Base-by-base conservation (phyloP, 2,113 vertebrate species). In the Dunckerocampus dactyliophorus region DNA sequence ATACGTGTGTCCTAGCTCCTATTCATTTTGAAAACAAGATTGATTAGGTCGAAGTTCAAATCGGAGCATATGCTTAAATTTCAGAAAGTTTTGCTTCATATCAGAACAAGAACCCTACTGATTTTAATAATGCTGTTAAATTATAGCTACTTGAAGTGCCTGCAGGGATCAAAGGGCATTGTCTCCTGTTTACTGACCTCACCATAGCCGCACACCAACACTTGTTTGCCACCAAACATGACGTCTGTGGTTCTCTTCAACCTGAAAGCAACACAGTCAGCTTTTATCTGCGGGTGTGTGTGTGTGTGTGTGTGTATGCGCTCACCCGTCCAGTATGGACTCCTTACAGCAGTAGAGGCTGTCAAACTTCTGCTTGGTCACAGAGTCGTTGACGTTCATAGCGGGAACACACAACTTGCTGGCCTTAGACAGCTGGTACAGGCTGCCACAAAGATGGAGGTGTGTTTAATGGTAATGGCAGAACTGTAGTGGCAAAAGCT, bases 361-460 rank as follows among this genome's bases (percentile, higher is more conserved):
- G 88, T 98, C 95, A 67, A 98, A 97, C 71, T 96, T 98, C 89
- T 98, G 95, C 71, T 98, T 98, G 43, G 94, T 96, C 75, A 98
- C 93, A 0, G 95, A 98, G 81, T 98, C 95, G 1, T 96, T 98
- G 65, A 95, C 92, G 3, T 98, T 98, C 85, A 98, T 97, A 54
- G 95, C 94, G 0, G 95, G 95, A 65, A 95, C 90, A 16, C 92
- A 94, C 42, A 98, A 90, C 59, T 88, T 92, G 19, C 93, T 93
- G 0, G 92, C 92, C 69, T 97, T 97, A n/a, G 93, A 95, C 46
- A 98, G 75, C 80, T 96, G 93, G 88, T 95, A 95, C 62, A 98
- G 87, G 75, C 96, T 98, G 75, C 57, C 64, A 57, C 22, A 68
- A 9, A 65, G 14, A 43, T 1, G 39, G 39, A 12, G 1, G 4